These are phyloP conservation scores for Sander lucioperca DNA, from an alignment of 2,113 vertebrate species.

Conservation along the genomic window DNA sequence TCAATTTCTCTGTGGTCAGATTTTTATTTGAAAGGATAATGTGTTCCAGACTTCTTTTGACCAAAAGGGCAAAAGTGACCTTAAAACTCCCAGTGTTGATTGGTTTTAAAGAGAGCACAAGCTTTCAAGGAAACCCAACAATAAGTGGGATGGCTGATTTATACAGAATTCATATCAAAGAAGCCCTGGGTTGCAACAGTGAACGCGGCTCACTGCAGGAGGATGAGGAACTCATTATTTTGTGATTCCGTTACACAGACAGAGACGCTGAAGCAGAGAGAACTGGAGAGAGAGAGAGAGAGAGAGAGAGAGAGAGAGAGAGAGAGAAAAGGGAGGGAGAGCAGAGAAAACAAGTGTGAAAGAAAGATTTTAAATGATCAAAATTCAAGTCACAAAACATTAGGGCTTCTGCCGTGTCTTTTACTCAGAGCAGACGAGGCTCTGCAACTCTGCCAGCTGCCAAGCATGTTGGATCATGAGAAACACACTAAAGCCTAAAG, in stretches of 20 bases:
- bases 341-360: conserved; percentile 57
- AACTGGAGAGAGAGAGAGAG: conserved; percentile 18
- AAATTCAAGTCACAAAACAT: conserved; percentile 76
- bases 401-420: conserved; percentile 60
- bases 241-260: conserved; percentile 51
- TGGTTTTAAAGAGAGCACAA: conserved; percentile 74
- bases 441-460: conserved; percentile 64
- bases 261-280: conserved; percentile 53
- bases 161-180: conserved; percentile 73
- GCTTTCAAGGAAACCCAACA: conserved; percentile 67
- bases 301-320: no score
- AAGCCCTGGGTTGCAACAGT: conserved; percentile 62
- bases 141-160: conserved; percentile 72
- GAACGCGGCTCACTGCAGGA: conserved; percentile 54
- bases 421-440: conserved; percentile 63
- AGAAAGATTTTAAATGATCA: conserved; percentile 72
- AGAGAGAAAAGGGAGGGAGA: conserved; percentile 24
- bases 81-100: conserved; percentile 69
- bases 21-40: conserved; percentile 59
- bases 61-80: conserved; percentile 61
- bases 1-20: conserved; percentile 35
- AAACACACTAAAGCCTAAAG: conserved; percentile 69
- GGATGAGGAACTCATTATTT: conserved; percentile 77
- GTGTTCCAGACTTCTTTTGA: conserved; percentile 20
- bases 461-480: conserved; percentile 77